Percentiles rank a stretch among this genome's conserved stretches.
These are phyloP conservation scores for Leptestheria dahalacensis DNA, from an alignment of 1,140 invertebrate genomes.

Conservation along the genomic window DNA sequence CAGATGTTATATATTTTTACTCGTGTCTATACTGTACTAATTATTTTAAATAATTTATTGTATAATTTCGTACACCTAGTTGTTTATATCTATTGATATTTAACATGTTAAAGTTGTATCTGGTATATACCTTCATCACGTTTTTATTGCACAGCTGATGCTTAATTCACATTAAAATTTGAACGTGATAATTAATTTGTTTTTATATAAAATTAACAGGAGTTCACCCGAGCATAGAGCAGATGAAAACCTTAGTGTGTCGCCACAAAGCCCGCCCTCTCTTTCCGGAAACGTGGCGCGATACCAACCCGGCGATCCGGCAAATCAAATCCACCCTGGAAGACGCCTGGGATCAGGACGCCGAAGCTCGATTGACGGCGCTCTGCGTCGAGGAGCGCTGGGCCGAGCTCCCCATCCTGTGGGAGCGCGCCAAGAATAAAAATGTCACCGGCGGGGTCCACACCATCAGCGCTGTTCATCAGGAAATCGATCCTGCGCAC, in stretches of 20 bases:
- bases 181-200: too few species aligned
- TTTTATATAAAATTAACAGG: conserved; percentile 29
- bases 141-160: too few species aligned
- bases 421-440: conserved; percentile 33
- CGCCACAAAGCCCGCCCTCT: conserved; percentile 69
- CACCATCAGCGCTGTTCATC: conserved; percentile 13
- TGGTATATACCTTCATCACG: too few species aligned
- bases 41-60: too few species aligned
- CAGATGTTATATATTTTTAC: too few species aligned
- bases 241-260: conserved; percentile 64
- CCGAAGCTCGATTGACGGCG: conserved; percentile 76
- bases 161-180: too few species aligned
- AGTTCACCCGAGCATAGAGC: conserved; percentile 51
- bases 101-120: too few species aligned
- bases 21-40: too few species aligned
- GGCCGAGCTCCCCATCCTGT: conserved; percentile 45
- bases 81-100: too few species aligned
- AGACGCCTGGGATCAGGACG: conserved; percentile 89
- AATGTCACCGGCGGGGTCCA: background rate
- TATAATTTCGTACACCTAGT: too few species aligned
- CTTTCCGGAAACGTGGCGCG: conserved; percentile 45
- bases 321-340: conserved; percentile 74
- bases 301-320: conserved; percentile 44
- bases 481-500: conserved; percentile 5
- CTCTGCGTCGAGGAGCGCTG: conserved; percentile 77